These are phyloP conservation scores for Corydoras sp. DNA, from an alignment of 2,113 vertebrate species.

Conservation along the genomic window DNA sequence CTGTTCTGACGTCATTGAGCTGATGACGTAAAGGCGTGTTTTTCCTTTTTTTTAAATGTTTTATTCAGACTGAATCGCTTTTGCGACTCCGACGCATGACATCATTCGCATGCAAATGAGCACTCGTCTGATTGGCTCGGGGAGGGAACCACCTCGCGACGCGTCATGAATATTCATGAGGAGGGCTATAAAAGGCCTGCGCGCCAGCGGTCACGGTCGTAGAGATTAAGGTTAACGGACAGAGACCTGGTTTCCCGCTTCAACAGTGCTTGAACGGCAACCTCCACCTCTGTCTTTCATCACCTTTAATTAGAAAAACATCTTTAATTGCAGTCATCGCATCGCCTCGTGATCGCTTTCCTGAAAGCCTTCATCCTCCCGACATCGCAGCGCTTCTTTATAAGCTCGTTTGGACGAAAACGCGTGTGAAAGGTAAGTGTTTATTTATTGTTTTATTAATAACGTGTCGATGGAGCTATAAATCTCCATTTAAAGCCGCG, in stretches of 20 bases:
- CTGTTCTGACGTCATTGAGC: background rate
- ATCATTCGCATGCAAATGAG: background rate
- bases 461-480: background rate
- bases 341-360: background rate
- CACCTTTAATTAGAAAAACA: background rate
- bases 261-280: conserved; percentile 90
- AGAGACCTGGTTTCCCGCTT: conserved; percentile 72
- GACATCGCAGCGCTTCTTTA: too few species aligned
- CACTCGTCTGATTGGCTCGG: background rate
- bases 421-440: background rate
- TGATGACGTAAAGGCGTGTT: too few species aligned
- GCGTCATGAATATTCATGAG: conserved; percentile 14
- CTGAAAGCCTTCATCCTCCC: background rate
- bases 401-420: too few species aligned
- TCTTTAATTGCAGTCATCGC: background rate
- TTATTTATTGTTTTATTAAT: background rate
- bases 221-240: conserved; percentile 17
- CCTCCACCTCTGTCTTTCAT: conserved; percentile 54
- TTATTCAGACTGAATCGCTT: background rate
- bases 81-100: background rate
- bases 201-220: background rate
- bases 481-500: background rate
- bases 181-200: background rate
- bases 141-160: background rate
- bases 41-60: too few species aligned